Conservation (phyloP, 2,888 invertebrate genomes). For the Drosophila recens region DNA sequence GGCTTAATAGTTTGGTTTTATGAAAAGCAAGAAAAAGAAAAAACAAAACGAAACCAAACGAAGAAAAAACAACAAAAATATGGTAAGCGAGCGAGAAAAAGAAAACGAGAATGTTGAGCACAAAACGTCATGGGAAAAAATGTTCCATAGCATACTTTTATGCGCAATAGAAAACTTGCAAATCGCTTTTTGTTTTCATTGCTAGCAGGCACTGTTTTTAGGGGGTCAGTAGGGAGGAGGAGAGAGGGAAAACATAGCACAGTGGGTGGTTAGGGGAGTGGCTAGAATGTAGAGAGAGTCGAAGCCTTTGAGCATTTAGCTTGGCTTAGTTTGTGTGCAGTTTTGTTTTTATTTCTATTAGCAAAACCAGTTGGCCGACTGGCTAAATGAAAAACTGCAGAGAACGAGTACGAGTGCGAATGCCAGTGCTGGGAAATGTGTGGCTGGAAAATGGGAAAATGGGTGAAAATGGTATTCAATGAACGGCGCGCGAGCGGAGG, state of each 20-base stretch:
- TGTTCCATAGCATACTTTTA: conserved; percentile 77
- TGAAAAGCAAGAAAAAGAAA: conserved; percentile 66
- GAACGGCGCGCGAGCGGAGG: conserved; percentile 33
- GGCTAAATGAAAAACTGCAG: conserved; percentile 72
- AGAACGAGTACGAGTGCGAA: conserved; percentile 16
- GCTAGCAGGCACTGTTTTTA: conserved; percentile 36
- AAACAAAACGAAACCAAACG: conserved; percentile 17
- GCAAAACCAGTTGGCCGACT: conserved; percentile 69
- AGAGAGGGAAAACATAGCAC: not conserved
- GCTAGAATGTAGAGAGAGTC: conserved; percentile 15
- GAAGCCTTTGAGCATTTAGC: conserved; percentile 78
- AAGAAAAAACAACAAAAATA: conserved; percentile 37
- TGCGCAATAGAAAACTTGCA: conserved; percentile 80
- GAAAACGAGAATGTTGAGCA: conserved; percentile 59
- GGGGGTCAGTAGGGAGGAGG: not conserved
- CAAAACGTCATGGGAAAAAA: conserved; percentile 67
- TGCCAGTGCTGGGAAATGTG: conserved; percentile 6
- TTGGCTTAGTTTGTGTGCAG: conserved; percentile 75
- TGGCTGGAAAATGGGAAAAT: conserved; percentile 13
- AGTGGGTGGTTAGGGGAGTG: not conserved
- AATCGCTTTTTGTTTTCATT: conserved; percentile 80
- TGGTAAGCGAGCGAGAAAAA: conserved; percentile 48
- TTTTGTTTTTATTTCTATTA: conserved; percentile 78
- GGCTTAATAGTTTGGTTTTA: conserved; percentile 81
- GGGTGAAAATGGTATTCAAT: conserved; percentile 62